Conservation (phyloP, 2,888 invertebrate genomes). For the Cephus pygmeus region DNA sequence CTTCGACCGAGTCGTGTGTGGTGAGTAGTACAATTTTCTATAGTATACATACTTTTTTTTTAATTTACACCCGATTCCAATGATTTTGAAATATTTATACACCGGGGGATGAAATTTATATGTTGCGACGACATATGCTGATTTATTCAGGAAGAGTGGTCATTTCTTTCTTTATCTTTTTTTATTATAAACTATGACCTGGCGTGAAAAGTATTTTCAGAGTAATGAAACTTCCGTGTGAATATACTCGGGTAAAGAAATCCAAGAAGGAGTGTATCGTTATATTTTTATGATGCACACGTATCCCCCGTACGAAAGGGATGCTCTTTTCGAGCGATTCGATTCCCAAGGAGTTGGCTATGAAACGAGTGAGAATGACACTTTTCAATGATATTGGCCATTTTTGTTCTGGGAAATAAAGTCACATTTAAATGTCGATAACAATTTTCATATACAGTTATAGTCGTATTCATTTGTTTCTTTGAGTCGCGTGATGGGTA, state of each 20-base stretch:
- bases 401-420: neutral
- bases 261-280: neutral
- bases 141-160: neutral
- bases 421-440: neutral
- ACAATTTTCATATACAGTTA: neutral
- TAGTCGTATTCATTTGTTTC: neutral
- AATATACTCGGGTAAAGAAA: neutral
- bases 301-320: conserved; percentile 59
- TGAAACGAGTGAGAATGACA: neutral
- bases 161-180: neutral
- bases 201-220: neutral
- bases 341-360: neutral
- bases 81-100: neutral
- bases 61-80: neutral
- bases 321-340: neutral
- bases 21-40: conserved; percentile 74
- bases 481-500: neutral
- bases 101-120: neutral
- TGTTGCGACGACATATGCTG: neutral
- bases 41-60: neutral
- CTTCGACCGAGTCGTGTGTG: conserved; percentile 94
- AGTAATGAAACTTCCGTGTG: neutral
- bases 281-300: conserved; percentile 76
- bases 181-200: neutral
- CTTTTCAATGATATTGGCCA: neutral